phyloP scores from a whole-genome alignment of 2,888 invertebrate species.

The Cactoblastis cactorum region DNA sequence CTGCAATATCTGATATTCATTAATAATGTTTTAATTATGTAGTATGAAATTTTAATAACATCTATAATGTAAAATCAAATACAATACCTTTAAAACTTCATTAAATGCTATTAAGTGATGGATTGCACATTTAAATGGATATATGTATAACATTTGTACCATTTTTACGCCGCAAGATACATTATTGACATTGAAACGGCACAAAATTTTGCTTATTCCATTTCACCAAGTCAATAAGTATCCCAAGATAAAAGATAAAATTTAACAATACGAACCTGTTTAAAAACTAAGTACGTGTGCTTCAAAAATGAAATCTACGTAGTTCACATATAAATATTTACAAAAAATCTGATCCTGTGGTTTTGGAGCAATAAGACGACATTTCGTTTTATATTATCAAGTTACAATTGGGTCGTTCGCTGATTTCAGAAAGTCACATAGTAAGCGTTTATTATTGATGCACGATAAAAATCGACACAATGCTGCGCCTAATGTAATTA shows the following conservation, averaged over 20 bases:
- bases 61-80: too few relatives aligned
- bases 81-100: too few relatives aligned
- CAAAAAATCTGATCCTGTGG: constrained; percentile 32
- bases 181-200: constrained; percentile 7
- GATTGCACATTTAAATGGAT: too few relatives aligned
- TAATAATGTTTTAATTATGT: too few relatives aligned
- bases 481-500: neutral
- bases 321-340: constrained; percentile 28
- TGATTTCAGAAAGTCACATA: neutral
- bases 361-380: constrained; percentile 35
- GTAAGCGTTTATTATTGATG: neutral
- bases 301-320: neutral
- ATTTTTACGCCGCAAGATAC: too few relatives aligned
- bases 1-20: too few relatives aligned
- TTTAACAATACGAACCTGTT: neutral
- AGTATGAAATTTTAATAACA: too few relatives aligned
- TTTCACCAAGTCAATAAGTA: neutral
- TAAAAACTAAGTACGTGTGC: neutral
- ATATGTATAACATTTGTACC: too few relatives aligned
- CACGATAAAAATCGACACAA: neutral
- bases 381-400: constrained; percentile 34
- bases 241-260: neutral
- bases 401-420: constrained; percentile 13
- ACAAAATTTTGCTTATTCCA: neutral
- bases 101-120: too few relatives aligned